phyloP scores from a whole-genome alignment of 2,888 invertebrate genomes.

The Bombylius discolor region DNA sequence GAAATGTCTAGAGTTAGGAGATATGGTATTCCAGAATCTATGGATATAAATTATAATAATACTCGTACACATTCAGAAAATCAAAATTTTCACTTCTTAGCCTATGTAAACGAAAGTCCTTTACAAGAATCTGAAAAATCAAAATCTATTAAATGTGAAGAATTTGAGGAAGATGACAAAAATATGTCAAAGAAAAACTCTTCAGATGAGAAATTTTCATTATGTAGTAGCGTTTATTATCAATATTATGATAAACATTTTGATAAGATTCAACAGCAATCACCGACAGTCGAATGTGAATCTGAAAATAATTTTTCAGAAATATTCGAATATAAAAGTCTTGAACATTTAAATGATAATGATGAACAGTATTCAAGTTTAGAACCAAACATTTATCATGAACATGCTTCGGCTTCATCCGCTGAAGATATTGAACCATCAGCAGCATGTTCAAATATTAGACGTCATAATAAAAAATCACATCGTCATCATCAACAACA shows the following conservation, averaged over 20 bases:
- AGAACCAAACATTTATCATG: constrained; percentile 14
- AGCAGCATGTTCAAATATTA: neutral
- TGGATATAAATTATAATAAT: too few species aligned
- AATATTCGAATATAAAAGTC: neutral
- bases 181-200: too few species aligned
- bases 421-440: constrained; percentile 16
- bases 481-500: constrained; percentile 19
- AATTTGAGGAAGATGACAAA: too few species aligned
- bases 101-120: too few species aligned
- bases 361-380: constrained; percentile 22
- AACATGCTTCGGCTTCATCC: constrained; percentile 16
- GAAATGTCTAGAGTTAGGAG: too few species aligned
- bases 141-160: too few species aligned
- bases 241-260: too few species aligned
- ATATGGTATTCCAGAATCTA: too few species aligned
- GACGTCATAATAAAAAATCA: neutral
- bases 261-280: too few species aligned
- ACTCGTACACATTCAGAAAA: too few species aligned
- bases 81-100: too few species aligned
- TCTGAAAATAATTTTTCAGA: too few species aligned
- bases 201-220: constrained; percentile 24
- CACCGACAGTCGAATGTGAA: neutral
- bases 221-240: constrained; percentile 31
- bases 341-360: constrained; percentile 16
- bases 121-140: constrained; percentile 20